Percentiles rank a stretch among this genome's conserved stretches.
These are phyloP conservation scores for Drymodes brunneopygia DNA, from an alignment of 2,113 vertebrate species.

Conservation along the genomic window DNA sequence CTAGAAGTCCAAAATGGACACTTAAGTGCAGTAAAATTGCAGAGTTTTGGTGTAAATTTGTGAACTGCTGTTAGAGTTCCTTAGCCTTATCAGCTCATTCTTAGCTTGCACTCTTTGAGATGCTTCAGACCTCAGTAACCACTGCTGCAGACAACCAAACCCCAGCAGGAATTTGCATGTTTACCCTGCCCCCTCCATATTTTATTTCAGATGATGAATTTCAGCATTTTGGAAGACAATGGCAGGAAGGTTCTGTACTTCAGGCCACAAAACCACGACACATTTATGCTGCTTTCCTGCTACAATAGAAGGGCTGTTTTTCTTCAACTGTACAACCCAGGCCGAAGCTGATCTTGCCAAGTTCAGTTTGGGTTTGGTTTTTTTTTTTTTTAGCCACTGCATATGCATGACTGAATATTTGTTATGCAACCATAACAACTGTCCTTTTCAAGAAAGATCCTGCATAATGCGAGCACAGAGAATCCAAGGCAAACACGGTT, in stretches of 20 bases:
- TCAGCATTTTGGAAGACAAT: not conserved
- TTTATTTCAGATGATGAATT: not conserved
- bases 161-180: not conserved
- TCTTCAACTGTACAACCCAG: not conserved
- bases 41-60: not conserved
- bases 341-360: not conserved
- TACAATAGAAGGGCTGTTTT: not conserved
- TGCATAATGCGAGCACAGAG: not conserved
- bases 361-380: not conserved
- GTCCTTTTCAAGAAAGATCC: not conserved
- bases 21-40: not conserved
- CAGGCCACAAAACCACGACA: not conserved
- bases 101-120: not conserved
- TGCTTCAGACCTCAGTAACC: not conserved
- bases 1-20: not conserved
- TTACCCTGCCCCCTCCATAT: not conserved
- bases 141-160: not conserved
- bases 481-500: not conserved
- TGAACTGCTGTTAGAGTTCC: rapidly evolving
- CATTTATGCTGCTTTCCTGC: not conserved
- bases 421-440: conserved; percentile 4
- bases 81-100: not conserved
- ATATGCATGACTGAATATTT: conserved; percentile 29
- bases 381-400: not conserved
- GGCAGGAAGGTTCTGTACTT: not conserved